Evolutionary conservation across 2,888 invertebrate species (phyloP), one percentile per base, ranked within the genome.

Genomic region (Heliconius cydno): DNA sequence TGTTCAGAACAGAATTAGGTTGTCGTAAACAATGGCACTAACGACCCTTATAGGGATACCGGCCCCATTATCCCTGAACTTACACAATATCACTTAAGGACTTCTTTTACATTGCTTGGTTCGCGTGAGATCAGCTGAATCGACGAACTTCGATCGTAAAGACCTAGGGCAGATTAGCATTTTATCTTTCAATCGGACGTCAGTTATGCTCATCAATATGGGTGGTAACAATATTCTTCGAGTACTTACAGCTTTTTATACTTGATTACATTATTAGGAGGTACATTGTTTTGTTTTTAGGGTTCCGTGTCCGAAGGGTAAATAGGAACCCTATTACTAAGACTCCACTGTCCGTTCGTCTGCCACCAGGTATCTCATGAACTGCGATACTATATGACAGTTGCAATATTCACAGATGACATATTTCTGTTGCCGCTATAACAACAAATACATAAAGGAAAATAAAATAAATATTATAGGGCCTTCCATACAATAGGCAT

Each of bases 31-130:
- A 76, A 80, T 52, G 78, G 73, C 81, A 80, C 77, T 78, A 80
- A 82, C 81, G 77, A 81, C 77, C 75, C 63, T 63, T 79, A 70
- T 38, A 76, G 77, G 77, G 81, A 79, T 79, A 67, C 63, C 63
- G 77, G 30, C 65, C 63, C 81, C 78, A 78, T 83, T 80, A 82
- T 79, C 78, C 79, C 79, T 79, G 74, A 82, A 83, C 83, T 83
- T 82, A 78, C 57, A 79, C 82, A 79, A 83, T 83, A 82, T 81
- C 83, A 82, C 82, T 83, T 82, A 83, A 46, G 77, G 80, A 80
- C 78, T 82, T 79, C 82, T 82, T 82, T 80, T 77, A 76, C 79
- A 79, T 70, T 78, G 73, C 73, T 80, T 78, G 66, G 76, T 78
- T 78, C 38, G 77, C 46, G 25, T 60, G 72, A 80, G 78, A 76